Evolutionary conservation across 2,888 invertebrate genomes (phyloP).

Genomic region (Venusia cambrica): DNA sequence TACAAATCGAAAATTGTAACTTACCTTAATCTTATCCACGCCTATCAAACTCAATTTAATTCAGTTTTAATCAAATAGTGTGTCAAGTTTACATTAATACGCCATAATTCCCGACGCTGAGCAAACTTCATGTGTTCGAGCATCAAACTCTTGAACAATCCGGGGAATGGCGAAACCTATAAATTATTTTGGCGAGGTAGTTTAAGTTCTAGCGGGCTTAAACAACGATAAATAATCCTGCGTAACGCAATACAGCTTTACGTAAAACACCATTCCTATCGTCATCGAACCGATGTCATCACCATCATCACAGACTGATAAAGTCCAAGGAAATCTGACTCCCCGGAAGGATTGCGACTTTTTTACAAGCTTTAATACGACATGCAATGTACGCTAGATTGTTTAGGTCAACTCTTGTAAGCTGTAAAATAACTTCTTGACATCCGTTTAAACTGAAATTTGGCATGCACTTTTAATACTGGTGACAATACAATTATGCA

Average conservation of each 20-base stretch:
- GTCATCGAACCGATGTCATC: too few relatives aligned
- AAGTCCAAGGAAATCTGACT: too few relatives aligned
- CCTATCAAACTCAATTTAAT: constrained; percentile 14
- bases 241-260: constrained; percentile 39
- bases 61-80: constrained; percentile 24
- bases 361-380: too few relatives aligned
- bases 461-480: too few relatives aligned
- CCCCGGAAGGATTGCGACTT: too few relatives aligned
- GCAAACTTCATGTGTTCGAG: constrained; percentile 33
- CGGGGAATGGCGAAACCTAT: constrained; percentile 48
- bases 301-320: too few relatives aligned
- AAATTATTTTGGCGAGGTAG: constrained; percentile 54
- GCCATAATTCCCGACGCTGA: constrained; percentile 35
- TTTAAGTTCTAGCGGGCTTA: constrained; percentile 48
- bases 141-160: constrained; percentile 51
- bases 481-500: too few relatives aligned
- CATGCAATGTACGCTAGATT: too few relatives aligned
- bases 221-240: constrained; percentile 49
- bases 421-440: too few relatives aligned
- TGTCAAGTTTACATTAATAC: constrained; percentile 28
- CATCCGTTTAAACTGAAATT: too few relatives aligned
- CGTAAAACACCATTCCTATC: constrained; percentile 30
- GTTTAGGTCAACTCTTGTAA: too few relatives aligned
- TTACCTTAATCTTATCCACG: not conserved
- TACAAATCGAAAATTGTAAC: too few relatives aligned